Conservation (phyloP, 2,888 invertebrate species). For the Herminia tarsipennalis region DNA sequence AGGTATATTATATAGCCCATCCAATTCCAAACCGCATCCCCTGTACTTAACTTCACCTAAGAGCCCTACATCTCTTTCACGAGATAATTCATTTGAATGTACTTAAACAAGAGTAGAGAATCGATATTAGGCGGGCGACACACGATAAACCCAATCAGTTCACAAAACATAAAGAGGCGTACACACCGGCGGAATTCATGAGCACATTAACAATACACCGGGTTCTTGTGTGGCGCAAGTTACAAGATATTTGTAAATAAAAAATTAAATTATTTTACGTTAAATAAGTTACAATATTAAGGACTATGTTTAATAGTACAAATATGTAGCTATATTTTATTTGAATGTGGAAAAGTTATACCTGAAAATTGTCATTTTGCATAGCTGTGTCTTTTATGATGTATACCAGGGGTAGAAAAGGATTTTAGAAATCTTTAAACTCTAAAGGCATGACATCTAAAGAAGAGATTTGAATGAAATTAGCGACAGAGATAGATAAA, state of each 20-base stretch:
- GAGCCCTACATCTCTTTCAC: not conserved
- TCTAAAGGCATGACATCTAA: too few relatives aligned
- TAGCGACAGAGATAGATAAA: too few relatives aligned
- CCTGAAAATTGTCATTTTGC: too few relatives aligned
- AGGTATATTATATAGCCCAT: too few relatives aligned
- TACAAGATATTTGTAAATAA: slow-evolving; percentile 16
- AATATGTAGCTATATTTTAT: too few relatives aligned
- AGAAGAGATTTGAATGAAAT: too few relatives aligned
- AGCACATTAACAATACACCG: slow-evolving; percentile 69
- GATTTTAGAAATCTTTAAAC: too few relatives aligned
- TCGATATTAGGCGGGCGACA: slow-evolving; percentile 47
- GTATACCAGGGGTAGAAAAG: too few relatives aligned
- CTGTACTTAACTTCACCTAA: too few relatives aligned
- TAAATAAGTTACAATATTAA: not conserved
- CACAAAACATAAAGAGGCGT: slow-evolving; percentile 75
- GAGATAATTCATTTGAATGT: slow-evolving; percentile 1
- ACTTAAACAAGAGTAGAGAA: slow-evolving; percentile 13
- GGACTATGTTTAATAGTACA: not conserved
- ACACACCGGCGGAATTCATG: slow-evolving; percentile 63
- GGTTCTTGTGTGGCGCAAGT: slow-evolving; percentile 45
- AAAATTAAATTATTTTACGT: not conserved
- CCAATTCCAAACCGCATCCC: too few relatives aligned
- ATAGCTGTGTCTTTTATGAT: too few relatives aligned
- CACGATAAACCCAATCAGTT: slow-evolving; percentile 76
- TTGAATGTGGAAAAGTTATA: too few relatives aligned